Evolutionary conservation across 2,113 vertebrate species (phyloP), one percentile per base, ranked within the genome.

Genomic region (Mus spicilegus): DNA sequence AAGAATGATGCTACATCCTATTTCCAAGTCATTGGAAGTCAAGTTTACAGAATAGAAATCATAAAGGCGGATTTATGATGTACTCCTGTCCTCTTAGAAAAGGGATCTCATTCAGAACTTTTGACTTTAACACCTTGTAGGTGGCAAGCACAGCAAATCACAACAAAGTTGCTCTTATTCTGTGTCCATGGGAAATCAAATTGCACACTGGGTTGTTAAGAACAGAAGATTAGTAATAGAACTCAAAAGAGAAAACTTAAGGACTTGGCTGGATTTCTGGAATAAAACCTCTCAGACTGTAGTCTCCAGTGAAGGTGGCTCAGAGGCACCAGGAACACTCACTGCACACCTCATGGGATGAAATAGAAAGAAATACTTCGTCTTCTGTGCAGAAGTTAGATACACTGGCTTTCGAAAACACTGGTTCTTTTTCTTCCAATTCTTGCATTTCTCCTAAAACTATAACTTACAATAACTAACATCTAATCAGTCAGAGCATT

Each of bases 51-150:
- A 87, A 63, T 77, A 80, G n/a, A 78, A 46, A 51, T 77, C 61
- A 78, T 36, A 6, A 65, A 85, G 20, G 4, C 16, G 28, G 39
- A 65, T 39, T 39, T 26, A 75, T 54, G 46, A 58, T 14, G 81
- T 70, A 82, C 8, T 82, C 67, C 16, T 85, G 5, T n/a, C 39
- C 75, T 72, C 39, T 26, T 20, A 82, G 51, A 92, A 82, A 42
- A 42, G 61, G 7, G 46, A 33, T 77, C 75, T 93, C 87, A 76
- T 78, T 95, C 36, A 78, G 92, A 96, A 70, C 3, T n/a, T 69
- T 51, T 77, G 26, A 67, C 36, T 67, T 63, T 49, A 67, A 86
- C 13, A 65, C 7, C 17, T 67, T 54, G 28, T 42, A 94, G 91
- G 88, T 63, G 30, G 5, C 70, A 24, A 95, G 39, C 24, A 42